These are phyloP conservation scores for Dendroctonus valens DNA, from an alignment of 1,140 invertebrate species.

Conservation along the genomic window DNA sequence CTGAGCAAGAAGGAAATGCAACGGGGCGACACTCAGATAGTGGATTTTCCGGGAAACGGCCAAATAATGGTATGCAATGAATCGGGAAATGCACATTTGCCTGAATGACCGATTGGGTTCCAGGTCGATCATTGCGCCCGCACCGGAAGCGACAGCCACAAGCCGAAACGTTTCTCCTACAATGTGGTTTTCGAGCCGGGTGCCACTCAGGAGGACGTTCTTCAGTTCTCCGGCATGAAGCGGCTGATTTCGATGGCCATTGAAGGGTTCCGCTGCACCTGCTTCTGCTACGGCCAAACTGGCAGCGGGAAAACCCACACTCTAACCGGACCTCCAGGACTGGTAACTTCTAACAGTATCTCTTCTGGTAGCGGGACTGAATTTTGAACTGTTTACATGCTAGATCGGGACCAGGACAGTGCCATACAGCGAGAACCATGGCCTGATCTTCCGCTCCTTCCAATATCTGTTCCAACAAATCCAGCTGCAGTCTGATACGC, in stretches of 20 bases:
- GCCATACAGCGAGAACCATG: slow-evolving; percentile 70
- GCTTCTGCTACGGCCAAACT: slow-evolving; percentile 96
- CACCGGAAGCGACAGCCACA: slow-evolving; percentile 56
- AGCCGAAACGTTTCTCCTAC: slow-evolving; percentile 78
- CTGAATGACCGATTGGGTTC: slow-evolving; percentile 3
- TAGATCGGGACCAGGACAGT: slow-evolving; percentile 63
- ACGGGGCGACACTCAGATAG: slow-evolving; percentile 58
- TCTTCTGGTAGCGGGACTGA: not conserved
- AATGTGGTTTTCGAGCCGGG: slow-evolving; percentile 88
- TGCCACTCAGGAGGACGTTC: slow-evolving; percentile 76
- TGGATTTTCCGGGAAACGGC: slow-evolving; percentile 76
- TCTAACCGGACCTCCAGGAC: slow-evolving; percentile 84
- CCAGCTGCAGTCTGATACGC: slow-evolving; percentile 68
- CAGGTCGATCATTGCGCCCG: slow-evolving; percentile 52
- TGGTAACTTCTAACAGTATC: slow-evolving; percentile 58
- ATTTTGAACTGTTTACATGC: slow-evolving; percentile 15
- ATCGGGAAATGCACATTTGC: slow-evolving; percentile 40
- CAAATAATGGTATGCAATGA: slow-evolving; percentile 62
- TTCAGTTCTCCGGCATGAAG: slow-evolving; percentile 78
- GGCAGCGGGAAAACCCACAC: slow-evolving; percentile 96
- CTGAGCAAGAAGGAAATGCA: slow-evolving; percentile 67
- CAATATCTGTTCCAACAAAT: slow-evolving; percentile 85
- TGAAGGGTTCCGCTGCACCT: slow-evolving; percentile 90
- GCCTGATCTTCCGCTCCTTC: slow-evolving; percentile 85
- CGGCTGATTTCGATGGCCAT: slow-evolving; percentile 88